Base-by-base conservation (phyloP, 1,140 invertebrate species). In the Drosophila varians region DNA sequence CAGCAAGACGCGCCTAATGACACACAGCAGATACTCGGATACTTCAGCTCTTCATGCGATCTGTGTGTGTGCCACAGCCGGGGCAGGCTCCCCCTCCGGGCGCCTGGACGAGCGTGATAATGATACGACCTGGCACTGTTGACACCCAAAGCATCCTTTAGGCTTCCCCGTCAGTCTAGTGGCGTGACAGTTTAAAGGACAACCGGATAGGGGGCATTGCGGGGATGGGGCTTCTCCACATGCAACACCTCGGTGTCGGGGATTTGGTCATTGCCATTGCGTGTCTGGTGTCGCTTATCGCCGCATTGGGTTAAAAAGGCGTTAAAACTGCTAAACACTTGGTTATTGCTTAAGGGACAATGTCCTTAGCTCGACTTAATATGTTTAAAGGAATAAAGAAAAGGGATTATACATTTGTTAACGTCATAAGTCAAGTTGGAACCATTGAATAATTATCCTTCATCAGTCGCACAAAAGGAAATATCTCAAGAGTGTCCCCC, bases 311-410 rank as follows among this genome's bases (percentile, higher is more conserved):
- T 58, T 62, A 56, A 65, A 69, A 69, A 80, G 80, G 80, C 77
- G 80, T 86, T 73, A 70, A 80, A 84, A 70, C 62, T 68, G 80
- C 76, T 80, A 80, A 84, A 86, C 73, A 77, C 73, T 77, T 51
- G 75, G 68, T 76, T 86, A 84, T 86, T 79, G 75, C 70, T 61
- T 21, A 25, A 60, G 61, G 55, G 45, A 74, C 46, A 58, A 28
- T 72, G 25, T 48, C 46, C 40, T 18, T n/a, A 2, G 12, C 12
- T 9, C 8, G 4, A 3, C 9, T 28, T 31, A 18, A 49, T 14
- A 49, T 31, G 5, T 7, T 31, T 38, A 3, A 16, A 60, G 4
- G 2, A 7, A 55, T 55, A 12, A 6, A 54, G 14, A 3, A 5
- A 14, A 21, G 19, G 18, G 14, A 51, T n/a, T 19, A 51, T 31